Percentiles rank a stretch among this genome's conserved stretches.
phyloP scores from a whole-genome alignment of 1,140 invertebrate genomes.

The Aphelinus certus region DNA sequence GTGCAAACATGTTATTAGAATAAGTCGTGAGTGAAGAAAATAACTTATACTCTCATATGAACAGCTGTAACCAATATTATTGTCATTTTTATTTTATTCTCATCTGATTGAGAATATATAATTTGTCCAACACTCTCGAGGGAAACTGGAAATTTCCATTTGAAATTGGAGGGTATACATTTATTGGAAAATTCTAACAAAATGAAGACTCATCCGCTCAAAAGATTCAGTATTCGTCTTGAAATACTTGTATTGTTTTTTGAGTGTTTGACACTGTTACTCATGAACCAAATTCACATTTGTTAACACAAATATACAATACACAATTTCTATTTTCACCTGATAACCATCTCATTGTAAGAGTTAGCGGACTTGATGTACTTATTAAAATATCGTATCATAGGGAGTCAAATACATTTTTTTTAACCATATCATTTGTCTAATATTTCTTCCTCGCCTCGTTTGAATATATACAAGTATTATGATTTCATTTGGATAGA shows the following conservation, averaged over 20 bases:
- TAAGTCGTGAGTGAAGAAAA: conserved; percentile 1
- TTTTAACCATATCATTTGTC: not conserved
- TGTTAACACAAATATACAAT: not conserved
- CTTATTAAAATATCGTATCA: conserved; percentile 5
- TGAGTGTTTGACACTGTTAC: too few species aligned
- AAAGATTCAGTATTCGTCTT: too few species aligned
- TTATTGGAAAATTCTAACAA: too few species aligned
- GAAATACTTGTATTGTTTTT: too few species aligned
- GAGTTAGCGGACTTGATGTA: conserved; percentile 15
- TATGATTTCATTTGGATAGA: too few species aligned
- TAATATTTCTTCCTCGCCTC: too few species aligned
- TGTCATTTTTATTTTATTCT: not conserved
- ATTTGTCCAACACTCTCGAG: not conserved
- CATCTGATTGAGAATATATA: not conserved
- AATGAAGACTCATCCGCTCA: too few species aligned
- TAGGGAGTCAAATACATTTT: not conserved
- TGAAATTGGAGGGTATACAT: too few species aligned
- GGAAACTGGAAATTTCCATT: too few species aligned
- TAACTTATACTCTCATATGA: not conserved
- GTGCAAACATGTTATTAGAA: not conserved
- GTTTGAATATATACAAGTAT: too few species aligned
- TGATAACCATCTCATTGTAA: not conserved
- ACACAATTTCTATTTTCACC: conserved; percentile 3
- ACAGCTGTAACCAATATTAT: conserved; percentile 8
- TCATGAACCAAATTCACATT: not conserved